A percentile compares a stretch with the other conserved stretches of the same genome.
Conservation (phyloP, 2,888 invertebrate genomes). For the Apamea crenata region DNA sequence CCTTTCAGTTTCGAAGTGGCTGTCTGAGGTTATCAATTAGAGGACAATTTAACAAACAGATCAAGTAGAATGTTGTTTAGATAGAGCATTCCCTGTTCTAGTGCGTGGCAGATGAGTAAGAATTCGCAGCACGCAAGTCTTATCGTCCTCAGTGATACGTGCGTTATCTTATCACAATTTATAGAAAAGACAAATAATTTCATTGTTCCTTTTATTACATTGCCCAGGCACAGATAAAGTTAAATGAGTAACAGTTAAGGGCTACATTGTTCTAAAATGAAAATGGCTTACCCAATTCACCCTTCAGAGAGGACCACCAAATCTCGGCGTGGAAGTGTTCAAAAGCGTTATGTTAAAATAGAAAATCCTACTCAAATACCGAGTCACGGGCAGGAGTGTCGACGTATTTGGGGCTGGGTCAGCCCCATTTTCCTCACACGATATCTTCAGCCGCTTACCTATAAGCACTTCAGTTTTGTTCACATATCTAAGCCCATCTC, state of each 20-base stretch:
- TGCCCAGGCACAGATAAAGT: slow-evolving; percentile 59
- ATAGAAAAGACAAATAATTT: slow-evolving; percentile 68
- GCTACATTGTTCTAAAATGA: slow-evolving; percentile 2
- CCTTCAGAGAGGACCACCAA: neutral
- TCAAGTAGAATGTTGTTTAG: slow-evolving; percentile 54
- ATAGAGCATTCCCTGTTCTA: slow-evolving; percentile 51
- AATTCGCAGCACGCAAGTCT: slow-evolving; percentile 70
- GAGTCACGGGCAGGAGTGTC: neutral
- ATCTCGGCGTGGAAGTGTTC: neutral
- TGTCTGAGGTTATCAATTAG: slow-evolving; percentile 23
- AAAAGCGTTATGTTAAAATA: neutral
- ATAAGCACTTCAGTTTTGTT: neutral
- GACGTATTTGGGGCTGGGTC: neutral
- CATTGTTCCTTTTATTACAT: slow-evolving; percentile 68
- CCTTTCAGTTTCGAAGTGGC: slow-evolving; percentile 34
- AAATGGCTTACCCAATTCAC: neutral
- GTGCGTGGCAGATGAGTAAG: slow-evolving; percentile 62
- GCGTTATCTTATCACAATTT: slow-evolving; percentile 72
- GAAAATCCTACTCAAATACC: neutral
- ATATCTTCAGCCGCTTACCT: neutral
- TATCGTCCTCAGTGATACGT: slow-evolving; percentile 72
- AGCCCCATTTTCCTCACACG: neutral
- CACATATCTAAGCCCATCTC: neutral
- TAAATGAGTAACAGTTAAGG: slow-evolving; percentile 41
- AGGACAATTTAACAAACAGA: slow-evolving; percentile 39